Base-by-base conservation (phyloP, 2,113 vertebrate genomes). In the Alectura lathami region DNA sequence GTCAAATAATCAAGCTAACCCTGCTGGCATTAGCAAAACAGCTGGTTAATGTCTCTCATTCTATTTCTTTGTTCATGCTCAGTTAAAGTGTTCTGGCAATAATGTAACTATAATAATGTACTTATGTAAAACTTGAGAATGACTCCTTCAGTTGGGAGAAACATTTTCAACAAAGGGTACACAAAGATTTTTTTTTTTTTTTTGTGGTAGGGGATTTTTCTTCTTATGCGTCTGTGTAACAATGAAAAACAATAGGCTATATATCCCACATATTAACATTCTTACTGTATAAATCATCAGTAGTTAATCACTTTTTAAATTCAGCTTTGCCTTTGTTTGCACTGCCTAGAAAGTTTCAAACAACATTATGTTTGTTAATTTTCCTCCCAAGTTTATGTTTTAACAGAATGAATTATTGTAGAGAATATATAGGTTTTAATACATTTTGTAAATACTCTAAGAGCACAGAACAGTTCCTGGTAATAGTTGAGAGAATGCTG, bases 101-200 rank as follows among this genome's bases (percentile, higher is more conserved):
- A 82, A 42, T 24, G 17, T 0, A 57, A 32, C n/a, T n/a, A n/a
- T n/a, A 83, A 32, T n/a, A 82, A 42, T 24, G 17, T 0, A 57
- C 29, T 8, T 59, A 20, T 69, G 4, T 36, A 45, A 47, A 76
- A 66, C 4, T 69, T 68, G 11, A 86, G 13, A 76, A 72, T 42
- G 62, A n/a, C 11, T 56, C 8, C 10, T 27, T 30, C 17, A 73
- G 15, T 1, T 76, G 27, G 3, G 9, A 84, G 23, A 88, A 85
- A 54, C 40, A 56, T n/a, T 53, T 81, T 80, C 59, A 16, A 20
- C 45, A n/a, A 83, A 69, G 8, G 4, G 4, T 53, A 51, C 30
- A 8, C 26, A 50, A 82, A 72, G 3, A 56, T 13, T 60, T 75
- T 27, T 9, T 30, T 30, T 56, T 18, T 32, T 43, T 43, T 43